These are phyloP conservation scores for Sinohyriopsis cumingii DNA, from an alignment of 2,888 invertebrate species.

Conservation along the genomic window DNA sequence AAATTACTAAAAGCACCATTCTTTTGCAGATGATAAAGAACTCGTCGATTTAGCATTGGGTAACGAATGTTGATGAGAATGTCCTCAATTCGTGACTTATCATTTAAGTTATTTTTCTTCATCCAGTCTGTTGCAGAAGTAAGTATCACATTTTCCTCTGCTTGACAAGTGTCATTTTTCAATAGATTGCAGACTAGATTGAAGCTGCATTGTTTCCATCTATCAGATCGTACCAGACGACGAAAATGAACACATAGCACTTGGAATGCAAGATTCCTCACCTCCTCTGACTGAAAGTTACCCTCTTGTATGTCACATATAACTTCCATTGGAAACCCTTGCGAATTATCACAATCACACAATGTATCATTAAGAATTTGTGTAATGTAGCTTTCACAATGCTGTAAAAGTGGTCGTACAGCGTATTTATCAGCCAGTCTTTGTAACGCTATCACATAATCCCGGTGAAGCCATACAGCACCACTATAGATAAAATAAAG, in stretches of 20 bases:
- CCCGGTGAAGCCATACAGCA: conserved; percentile 64
- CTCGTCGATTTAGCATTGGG: conserved; percentile 58
- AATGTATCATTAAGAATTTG: conserved; percentile 53
- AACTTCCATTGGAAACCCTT: conserved; percentile 43
- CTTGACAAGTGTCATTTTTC: conserved; percentile 53
- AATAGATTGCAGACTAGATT: conserved; percentile 58
- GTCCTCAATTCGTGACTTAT: conserved; percentile 61
- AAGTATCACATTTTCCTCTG: conserved; percentile 62
- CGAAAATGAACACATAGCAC: conserved; percentile 58
- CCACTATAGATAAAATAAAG: conserved; percentile 69
- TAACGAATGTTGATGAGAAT: conserved; percentile 64
- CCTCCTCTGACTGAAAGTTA: conserved; percentile 42
- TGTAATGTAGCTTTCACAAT: conserved; percentile 65
- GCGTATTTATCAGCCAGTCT: conserved; percentile 66
- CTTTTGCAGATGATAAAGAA: conserved; percentile 63
- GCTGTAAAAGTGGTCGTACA: conserved; percentile 58
- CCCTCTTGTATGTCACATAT: conserved; percentile 47
- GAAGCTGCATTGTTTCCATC: conserved; percentile 57
- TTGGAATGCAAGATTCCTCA: conserved; percentile 51
- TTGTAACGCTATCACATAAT: conserved; percentile 65
- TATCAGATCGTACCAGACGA: conserved; percentile 49
- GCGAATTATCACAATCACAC: conserved; percentile 35
- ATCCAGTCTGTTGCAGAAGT: conserved; percentile 66
- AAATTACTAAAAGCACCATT: conserved; percentile 65
- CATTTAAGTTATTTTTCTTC: conserved; percentile 63